phyloP scores from a whole-genome alignment of 2,113 vertebrate species.

The Ictalurus punctatus region DNA sequence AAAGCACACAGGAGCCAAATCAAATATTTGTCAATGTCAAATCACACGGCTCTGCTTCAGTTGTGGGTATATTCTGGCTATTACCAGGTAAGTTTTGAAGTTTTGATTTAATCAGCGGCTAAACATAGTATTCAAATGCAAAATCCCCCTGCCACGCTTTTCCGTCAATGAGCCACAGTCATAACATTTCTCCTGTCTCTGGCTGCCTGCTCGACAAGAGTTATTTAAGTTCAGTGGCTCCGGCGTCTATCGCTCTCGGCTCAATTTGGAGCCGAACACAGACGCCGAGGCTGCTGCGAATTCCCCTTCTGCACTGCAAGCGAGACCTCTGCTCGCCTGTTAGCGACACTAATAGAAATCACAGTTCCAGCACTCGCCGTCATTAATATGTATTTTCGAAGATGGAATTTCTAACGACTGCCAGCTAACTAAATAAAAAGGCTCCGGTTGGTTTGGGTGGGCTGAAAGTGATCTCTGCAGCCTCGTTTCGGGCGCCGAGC shows the following conservation, averaged over 20 bases:
- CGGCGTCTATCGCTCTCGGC: constrained; percentile 48
- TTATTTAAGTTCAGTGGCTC: constrained; percentile 58
- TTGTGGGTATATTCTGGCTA: constrained; percentile 55
- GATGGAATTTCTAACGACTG: constrained; percentile 57
- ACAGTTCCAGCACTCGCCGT: constrained; percentile 50
- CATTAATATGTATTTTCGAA: constrained; percentile 60
- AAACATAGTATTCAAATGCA: constrained; percentile 54
- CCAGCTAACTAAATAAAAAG: constrained; percentile 58
- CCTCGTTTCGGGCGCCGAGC: constrained; percentile 32
- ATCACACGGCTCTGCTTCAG: constrained; percentile 40
- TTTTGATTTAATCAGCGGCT: constrained; percentile 58
- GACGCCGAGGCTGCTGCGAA: constrained; percentile 55
- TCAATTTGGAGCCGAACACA: constrained; percentile 54
- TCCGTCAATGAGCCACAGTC: constrained; percentile 55
- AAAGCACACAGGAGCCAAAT: constrained; percentile 48
- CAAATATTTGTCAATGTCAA: constrained; percentile 54
- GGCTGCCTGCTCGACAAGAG: constrained; percentile 45
- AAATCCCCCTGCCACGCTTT: constrained; percentile 46
- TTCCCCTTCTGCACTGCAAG: constrained; percentile 51
- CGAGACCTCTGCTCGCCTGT: constrained; percentile 47
- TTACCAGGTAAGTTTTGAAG: constrained; percentile 55
- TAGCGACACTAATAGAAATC: constrained; percentile 59
- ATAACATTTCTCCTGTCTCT: constrained; percentile 57
- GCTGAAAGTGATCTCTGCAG: constrained; percentile 48
- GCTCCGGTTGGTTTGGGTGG: constrained; percentile 56